Base-by-base conservation (phyloP, 2,888 invertebrate genomes). In the Sphinx pinastri region DNA sequence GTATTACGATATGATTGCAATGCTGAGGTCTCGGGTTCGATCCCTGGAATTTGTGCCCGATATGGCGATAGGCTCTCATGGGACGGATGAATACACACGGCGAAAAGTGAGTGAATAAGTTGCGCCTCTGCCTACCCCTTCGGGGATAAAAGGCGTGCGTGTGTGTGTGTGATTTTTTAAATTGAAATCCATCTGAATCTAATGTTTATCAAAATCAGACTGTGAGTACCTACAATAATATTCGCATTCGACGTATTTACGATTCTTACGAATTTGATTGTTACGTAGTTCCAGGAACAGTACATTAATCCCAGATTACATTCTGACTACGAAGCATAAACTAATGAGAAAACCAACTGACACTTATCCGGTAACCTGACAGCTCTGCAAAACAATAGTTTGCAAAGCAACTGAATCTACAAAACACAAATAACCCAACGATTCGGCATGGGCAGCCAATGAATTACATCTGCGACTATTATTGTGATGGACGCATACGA, bases 371-470 rank as follows among this genome's bases (percentile, higher is more conserved):
- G 19, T 55, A 55, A 16, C 10, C 19, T 47, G 58, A 47, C n/a
- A 63, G 12, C 49, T 49, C 63, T 47, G n/a, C 16, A 19, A 63
- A 63, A 63, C 63, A 13, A 47, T 63, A 49, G 47, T 63, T 47
- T 49, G 49, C 19, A 63, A 47, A 49, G 47, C 49, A 13, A 63
- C 13, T 63, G 63, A 16, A 63, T 19, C 16, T 55, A 19, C 47
- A 13, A 13, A 57, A 57, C 57, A 57, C 57, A 49, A 19, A 47
- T 63, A 63, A 63, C 19, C 31, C 49, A 63, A 63, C 49, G 49
- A 63, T 63, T 19, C 63, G 63, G 49, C 60, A 63, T 63, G 63
- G 47, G 47, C 19, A 63, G 63, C 63, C 49, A 63, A 63, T 63
- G 47, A 19, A 63, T 49, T 49, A 63, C 60, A 60, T 47, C n/a